Evolutionary conservation across 2,888 invertebrate species (phyloP), one percentile per base, ranked within the genome.

Genomic region (Taphrorychus bicolor): DNA sequence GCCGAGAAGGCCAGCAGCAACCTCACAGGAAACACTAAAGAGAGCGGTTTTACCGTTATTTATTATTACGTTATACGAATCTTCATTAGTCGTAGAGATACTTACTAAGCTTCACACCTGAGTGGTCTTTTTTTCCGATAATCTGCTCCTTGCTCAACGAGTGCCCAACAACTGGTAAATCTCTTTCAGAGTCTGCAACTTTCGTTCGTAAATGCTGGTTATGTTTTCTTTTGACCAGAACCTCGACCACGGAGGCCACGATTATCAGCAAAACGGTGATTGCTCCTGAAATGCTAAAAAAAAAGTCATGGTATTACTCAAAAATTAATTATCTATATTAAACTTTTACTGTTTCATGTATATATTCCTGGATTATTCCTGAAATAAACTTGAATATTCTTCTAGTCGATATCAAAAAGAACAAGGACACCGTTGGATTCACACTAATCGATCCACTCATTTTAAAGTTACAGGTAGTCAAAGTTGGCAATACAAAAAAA

Each of bases 1-100:
- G 91, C 87, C 11, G 92, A 91, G 82, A 94, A 94, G 22, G 91
- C 89, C 68, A 93, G 80, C 68, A 94, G 80, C 66, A 92, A 79
- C 76, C 86, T 87, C 40, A 88, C 81, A 81, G 85, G 84, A 48
- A 86, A 78, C 69, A 86, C 90, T 90, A 80, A 64, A 81, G 82
- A 71, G 16, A 51, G 7, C 18, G 5, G 7, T 2, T 3, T 45
- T n/a, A 45, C 9, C 14, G n/a, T 45, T 45, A 1, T 45, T 45
- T 2, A 45, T 45, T 32, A 2, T 32, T 11, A 32, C 3, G 3
- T 11, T 9, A 2, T 32, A 32, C n/a, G n/a, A n/a, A n/a, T n/a
- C n/a, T n/a, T n/a, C n/a, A n/a, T n/a, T n/a, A n/a, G n/a, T n/a
- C n/a, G n/a, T n/a, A n/a, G n/a, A n/a, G n/a, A n/a, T n/a, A n/a